Percentiles rank a stretch among this genome's conserved stretches.
Conservation (phyloP, 64 coral and sea anemone genomes). For the Montipora sp. region DNA sequence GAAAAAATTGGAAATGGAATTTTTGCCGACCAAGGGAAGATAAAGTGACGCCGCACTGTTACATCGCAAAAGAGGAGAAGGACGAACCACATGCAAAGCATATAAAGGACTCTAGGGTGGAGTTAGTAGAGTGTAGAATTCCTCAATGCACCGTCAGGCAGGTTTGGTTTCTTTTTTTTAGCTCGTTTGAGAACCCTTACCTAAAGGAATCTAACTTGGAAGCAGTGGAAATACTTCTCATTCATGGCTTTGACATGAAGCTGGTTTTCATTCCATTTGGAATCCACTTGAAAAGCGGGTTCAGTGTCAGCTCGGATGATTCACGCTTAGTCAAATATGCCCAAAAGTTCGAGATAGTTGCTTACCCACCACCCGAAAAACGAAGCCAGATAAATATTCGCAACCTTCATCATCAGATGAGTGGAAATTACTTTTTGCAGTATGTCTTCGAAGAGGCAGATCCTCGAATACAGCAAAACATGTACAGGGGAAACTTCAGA, state of each 20-base stretch:
- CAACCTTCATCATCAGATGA: not conserved
- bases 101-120: conserved; percentile 43
- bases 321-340: conserved; percentile 33
- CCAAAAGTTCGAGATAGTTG: conserved; percentile 35
- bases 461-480: conserved; percentile 69
- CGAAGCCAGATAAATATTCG: conserved; percentile 34
- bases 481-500: conserved; percentile 80
- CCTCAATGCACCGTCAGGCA: conserved; percentile 86
- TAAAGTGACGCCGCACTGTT: conserved; percentile 67
- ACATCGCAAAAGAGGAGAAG: conserved; percentile 41
- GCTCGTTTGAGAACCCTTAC: conserved; percentile 68
- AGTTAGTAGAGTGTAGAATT: conserved; percentile 68
- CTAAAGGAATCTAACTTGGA: conserved; percentile 65
- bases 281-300: conserved; percentile 60
- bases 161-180: conserved; percentile 90
- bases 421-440: conserved; percentile 70
- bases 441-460: conserved; percentile 86
- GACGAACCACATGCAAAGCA: conserved; percentile 37
- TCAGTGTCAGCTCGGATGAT: conserved; percentile 46
- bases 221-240: conserved; percentile 62
- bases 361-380: conserved; percentile 49
- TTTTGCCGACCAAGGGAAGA: conserved; percentile 33
- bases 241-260: conserved; percentile 43
- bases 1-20: conserved; percentile 57
- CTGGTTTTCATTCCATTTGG: conserved; percentile 80